Evolutionary conservation across 2,797 vertebrate species (phyloP), one percentile per base, ranked within the genome.

Genomic region (Enteromius thamalakanensis): DNA sequence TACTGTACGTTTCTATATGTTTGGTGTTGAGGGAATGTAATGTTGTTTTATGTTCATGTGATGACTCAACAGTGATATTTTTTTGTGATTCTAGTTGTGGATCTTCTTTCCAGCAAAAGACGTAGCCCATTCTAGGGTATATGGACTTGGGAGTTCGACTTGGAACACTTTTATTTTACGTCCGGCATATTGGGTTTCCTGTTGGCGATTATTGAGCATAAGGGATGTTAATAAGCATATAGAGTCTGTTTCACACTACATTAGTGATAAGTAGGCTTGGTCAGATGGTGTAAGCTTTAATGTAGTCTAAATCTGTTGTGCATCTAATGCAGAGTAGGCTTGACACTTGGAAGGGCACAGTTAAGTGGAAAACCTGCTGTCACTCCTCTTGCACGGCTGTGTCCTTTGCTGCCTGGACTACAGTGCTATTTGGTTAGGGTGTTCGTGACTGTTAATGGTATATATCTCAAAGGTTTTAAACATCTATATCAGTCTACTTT

Each of bases 191-290:
- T 11, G 23, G 11, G 1, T 49, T 72, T 81, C 11, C 19, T 47
- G 26, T 62, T 72, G 40, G 32, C 1, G 19, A 67, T 42, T 69
- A 19, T 55, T 45, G 42, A 45, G 42, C 42, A 45, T 11, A 68
- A 81, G 1, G n/a, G 9, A 65, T 49, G 55, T 64, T 72, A 19
- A 34, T 71, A 37, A 62, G 14, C 26, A 7, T 23, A 65, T 75
- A 19, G 2, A 29, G 64, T 58, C 14, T 12, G 17, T 76, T 76
- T 58, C 0, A 0, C 34, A 32, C 17, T 76, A 23, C 37, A 17
- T 88, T 70, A 87, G 15, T 86, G 75, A 80, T 79, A 37, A 87
- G 89, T 88, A 88, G 89, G 83, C 42, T 81, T 89, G 34, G 60
- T 76, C 72, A 45, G 34, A 82, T 67, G 37, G 37, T 58, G 32